Evolutionary conservation across 2,888 invertebrate genomes (phyloP).

Genomic region (Chrysolina oricalcia): DNA sequence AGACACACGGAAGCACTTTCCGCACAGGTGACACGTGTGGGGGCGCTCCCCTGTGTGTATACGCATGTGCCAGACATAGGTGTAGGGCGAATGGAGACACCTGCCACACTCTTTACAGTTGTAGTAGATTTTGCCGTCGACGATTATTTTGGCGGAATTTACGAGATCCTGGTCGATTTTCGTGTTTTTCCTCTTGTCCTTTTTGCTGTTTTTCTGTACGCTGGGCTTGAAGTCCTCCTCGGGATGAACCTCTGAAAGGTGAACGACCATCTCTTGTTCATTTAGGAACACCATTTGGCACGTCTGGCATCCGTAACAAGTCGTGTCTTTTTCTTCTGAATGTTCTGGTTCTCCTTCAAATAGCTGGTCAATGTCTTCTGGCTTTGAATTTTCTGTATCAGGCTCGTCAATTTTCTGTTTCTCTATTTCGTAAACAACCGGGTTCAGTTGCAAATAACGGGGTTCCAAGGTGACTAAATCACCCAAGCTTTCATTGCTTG

Average conservation of each 20-base stretch:
- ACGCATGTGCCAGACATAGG: constrained; percentile 77
- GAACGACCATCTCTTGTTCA: constrained; percentile 62
- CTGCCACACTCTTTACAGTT: constrained; percentile 76
- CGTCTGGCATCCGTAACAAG: constrained; percentile 61
- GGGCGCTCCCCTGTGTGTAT: constrained; percentile 81
- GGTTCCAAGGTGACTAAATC: constrained; percentile 33
- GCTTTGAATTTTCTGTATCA: constrained; percentile 7
- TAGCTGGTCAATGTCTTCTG: constrained; percentile 35
- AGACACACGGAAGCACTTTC: constrained; percentile 79
- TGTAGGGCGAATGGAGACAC: constrained; percentile 77
- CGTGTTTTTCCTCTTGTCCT: constrained; percentile 56
- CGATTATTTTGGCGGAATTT: constrained; percentile 68
- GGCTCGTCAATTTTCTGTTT: background rate
- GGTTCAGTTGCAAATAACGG: constrained; percentile 34
- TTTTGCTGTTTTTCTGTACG: constrained; percentile 46
- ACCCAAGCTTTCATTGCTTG: constrained; percentile 16
- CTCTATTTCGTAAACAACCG: constrained; percentile 8
- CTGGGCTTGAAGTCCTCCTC: constrained; percentile 45
- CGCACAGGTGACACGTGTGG: constrained; percentile 80
- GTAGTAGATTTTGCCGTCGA: constrained; percentile 75
- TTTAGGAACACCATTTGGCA: constrained; percentile 62
- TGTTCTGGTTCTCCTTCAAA: constrained; percentile 33
- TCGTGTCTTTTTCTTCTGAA: constrained; percentile 43
- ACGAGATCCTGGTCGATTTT: constrained; percentile 71
- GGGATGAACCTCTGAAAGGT: constrained; percentile 61